Conservation (phyloP, 2,888 invertebrate species). For the Archips xylosteana region DNA sequence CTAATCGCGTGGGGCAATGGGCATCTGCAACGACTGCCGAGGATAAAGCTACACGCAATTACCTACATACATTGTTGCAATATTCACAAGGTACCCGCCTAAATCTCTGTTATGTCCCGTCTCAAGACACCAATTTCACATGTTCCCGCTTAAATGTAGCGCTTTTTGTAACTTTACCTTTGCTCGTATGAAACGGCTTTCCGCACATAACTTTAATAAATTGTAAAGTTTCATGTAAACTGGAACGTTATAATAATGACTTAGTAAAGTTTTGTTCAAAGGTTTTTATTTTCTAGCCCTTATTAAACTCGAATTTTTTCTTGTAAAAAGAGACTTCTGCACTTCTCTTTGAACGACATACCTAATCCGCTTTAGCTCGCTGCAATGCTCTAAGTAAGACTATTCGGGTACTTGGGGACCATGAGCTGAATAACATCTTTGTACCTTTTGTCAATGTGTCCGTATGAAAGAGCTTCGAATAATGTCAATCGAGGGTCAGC, state of each 20-base stretch:
- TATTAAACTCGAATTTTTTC: neutral
- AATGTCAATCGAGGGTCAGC: conserved; percentile 29
- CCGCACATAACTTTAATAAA: conserved; percentile 15
- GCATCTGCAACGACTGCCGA: conserved; percentile 20
- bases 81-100: conserved; percentile 27
- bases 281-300: conserved; percentile 4
- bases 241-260: conserved; percentile 26
- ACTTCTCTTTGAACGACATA: neutral
- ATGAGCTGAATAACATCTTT: conserved; percentile 16
- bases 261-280: conserved; percentile 8
- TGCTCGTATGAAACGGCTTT: conserved; percentile 5
- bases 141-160: conserved; percentile 5
- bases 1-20: conserved; percentile 47
- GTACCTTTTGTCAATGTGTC: conserved; percentile 15
- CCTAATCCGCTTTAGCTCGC: neutral
- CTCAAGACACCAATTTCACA: conserved; percentile 26
- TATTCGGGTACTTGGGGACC: neutral
- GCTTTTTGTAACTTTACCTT: conserved; percentile 35
- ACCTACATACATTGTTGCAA: conserved; percentile 30
- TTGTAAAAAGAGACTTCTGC: neutral
- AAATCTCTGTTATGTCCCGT: conserved; percentile 29
- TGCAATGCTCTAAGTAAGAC: neutral
- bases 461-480: conserved; percentile 30
- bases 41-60: conserved; percentile 29
- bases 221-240: conserved; percentile 17